Evolutionary conservation across 2,797 vertebrate species (phyloP).

Genomic region (Argentina silus): DNA sequence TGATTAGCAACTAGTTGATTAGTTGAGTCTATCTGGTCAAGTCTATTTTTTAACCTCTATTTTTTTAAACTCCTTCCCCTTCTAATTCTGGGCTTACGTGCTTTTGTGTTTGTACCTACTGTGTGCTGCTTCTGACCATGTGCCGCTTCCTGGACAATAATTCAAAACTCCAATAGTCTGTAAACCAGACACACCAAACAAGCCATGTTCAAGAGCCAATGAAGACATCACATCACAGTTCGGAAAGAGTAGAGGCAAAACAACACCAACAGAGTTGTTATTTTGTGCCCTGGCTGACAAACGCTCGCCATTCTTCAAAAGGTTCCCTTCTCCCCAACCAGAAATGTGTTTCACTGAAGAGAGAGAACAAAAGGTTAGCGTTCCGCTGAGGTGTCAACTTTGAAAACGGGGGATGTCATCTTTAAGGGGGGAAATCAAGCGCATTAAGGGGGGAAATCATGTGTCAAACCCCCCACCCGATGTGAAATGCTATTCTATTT

Average conservation of each 20-base stretch:
- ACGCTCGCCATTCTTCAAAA: background rate
- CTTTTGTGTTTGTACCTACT: too few species aligned
- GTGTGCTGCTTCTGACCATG: too few species aligned
- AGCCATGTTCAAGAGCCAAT: background rate
- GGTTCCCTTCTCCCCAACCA: background rate
- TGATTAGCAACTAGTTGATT: background rate
- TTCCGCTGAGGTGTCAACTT: background rate
- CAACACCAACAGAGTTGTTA: background rate
- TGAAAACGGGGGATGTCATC: background rate
- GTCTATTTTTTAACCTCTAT: too few species aligned
- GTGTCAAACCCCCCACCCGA: constrained; percentile 8
- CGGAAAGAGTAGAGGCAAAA: background rate
- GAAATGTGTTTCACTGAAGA: background rate
- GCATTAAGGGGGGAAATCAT: background rate
- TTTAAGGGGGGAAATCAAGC: background rate
- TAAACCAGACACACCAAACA: background rate
- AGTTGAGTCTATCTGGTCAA: too few species aligned
- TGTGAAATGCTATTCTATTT: constrained; percentile 2
- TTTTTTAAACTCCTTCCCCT: too few species aligned
- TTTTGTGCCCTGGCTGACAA: background rate
- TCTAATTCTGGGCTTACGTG: too few species aligned
- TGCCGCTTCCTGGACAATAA: background rate
- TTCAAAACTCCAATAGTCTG: background rate
- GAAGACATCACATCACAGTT: background rate
- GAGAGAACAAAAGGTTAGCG: constrained; percentile 11